Evolutionary conservation across 1,140 invertebrate species (phyloP).

Genomic region (Maconellicoccus hirsutus): DNA sequence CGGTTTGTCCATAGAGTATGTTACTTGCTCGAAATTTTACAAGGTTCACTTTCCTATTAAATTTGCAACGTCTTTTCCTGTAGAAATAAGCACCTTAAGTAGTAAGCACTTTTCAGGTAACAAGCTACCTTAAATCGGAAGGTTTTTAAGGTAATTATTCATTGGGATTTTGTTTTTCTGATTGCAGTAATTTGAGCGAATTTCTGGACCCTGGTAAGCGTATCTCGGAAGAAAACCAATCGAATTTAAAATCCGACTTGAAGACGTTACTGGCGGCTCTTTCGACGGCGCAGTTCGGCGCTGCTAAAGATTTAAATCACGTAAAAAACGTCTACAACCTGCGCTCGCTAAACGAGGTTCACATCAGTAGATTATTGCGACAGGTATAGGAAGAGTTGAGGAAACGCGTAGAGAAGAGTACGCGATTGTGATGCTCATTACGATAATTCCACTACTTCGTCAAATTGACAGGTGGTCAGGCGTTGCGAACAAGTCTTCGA

Average conservation of each 20-base stretch:
- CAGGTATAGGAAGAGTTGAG: neutral
- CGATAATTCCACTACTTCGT: neutral
- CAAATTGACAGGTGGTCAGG: conserved; percentile 27
- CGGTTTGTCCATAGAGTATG: too few relatives aligned
- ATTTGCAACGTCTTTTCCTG: too few relatives aligned
- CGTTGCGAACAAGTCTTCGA: conserved; percentile 31
- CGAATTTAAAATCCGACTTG: neutral
- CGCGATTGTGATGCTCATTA: neutral
- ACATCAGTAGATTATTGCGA: neutral
- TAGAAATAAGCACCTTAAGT: too few relatives aligned
- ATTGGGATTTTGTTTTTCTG: too few relatives aligned
- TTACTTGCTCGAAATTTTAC: too few relatives aligned
- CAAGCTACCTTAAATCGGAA: too few relatives aligned
- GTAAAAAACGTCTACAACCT: neutral
- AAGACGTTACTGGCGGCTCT: neutral
- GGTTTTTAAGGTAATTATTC: too few relatives aligned
- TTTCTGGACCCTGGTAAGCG: neutral
- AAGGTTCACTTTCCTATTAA: too few relatives aligned
- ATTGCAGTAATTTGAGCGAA: neutral
- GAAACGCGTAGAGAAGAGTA: too few relatives aligned
- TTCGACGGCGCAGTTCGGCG: neutral
- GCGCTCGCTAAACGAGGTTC: neutral
- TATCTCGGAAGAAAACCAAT: neutral
- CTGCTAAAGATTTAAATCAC: conserved; percentile 9
- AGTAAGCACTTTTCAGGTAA: too few relatives aligned